Base-by-base conservation (phyloP, 2,797 vertebrate genomes). In the Paedocypris micromegethes region DNA sequence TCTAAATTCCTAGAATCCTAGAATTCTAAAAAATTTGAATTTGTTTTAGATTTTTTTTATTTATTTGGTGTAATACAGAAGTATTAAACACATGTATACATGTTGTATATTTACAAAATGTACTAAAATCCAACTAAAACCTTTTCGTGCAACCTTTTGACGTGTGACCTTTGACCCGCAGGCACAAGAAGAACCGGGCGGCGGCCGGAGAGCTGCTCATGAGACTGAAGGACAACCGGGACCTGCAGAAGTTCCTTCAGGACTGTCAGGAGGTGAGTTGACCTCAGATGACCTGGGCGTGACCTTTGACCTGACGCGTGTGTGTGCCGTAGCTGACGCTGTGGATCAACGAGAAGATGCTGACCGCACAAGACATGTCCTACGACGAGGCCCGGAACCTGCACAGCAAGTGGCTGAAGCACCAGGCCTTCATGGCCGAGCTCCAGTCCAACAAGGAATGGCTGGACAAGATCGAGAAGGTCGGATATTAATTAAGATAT, bases 311-410 rank as follows among this genome's bases (percentile, higher is more conserved):
- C 23, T 23, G 23, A 23, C 23, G 57, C 8, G 5, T 43, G 8
- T 9, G 6, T 44, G 40, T 42, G 4, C 23, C 61, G 23, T 82
- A 93, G 92, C 86, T 94, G 38, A 92, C 91, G 0, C 88, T 94
- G 91, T 98, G 96, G 96, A 96, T 96, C 86, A 97, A 92, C 44
- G 96, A 98, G 83, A 98, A 98, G 88, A 98, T 98, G 96, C 91
- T 98, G 73, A 98, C 96, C 0, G 96, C 96, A 8, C 95, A 98
- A 86, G 96, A 98, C 84, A 95, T 98, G 96, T 90, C 94, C 2
- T 98, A 98, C 0, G 96, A 98, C 0, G 96, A 98, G 88, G 96
- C 96, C 41, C 90, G 96, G 64, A 98, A 98, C 85, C 90, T 98
- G 5, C 96, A 98, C 74, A 98, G 96, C 89, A 98, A 98, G 83